phyloP scores from a whole-genome alignment of 2,113 vertebrate genomes.

The Cochlearius cochlearius region DNA sequence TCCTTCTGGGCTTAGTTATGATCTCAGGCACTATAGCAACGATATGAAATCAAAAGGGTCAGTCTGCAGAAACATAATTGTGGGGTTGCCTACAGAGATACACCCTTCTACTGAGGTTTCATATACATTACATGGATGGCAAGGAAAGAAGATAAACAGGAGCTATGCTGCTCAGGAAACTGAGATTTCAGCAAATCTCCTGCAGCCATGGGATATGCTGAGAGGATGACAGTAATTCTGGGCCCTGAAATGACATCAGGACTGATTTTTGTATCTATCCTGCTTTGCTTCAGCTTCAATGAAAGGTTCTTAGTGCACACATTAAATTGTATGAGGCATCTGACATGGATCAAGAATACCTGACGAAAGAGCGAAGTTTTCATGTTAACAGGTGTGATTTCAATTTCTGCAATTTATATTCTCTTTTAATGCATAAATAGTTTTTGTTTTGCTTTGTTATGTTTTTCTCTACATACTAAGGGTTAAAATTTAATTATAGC shows the following conservation, averaged over 20 bases:
- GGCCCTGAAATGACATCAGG: not conserved
- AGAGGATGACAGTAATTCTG: not conserved
- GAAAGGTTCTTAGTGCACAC: not conserved
- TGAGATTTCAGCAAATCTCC: not conserved
- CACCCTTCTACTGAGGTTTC: not conserved
- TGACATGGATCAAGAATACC: not conserved
- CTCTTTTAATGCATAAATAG: not conserved
- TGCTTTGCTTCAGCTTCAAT: not conserved
- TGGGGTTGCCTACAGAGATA: not conserved
- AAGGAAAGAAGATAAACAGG: not conserved
- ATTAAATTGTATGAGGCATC: not conserved
- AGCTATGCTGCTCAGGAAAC: not conserved
- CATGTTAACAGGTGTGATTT: not conserved
- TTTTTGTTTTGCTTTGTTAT: not conserved
- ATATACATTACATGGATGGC: not conserved
- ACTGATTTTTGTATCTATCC: not conserved
- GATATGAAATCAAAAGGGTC: rapidly evolving
- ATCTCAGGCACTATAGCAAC: not conserved
- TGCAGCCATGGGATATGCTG: not conserved
- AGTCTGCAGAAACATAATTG: not conserved
- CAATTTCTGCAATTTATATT: not conserved
- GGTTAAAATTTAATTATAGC: not conserved
- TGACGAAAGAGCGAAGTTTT: not conserved
- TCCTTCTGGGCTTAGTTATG: not conserved
- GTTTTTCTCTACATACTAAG: not conserved